A percentile compares a stretch with the other conserved stretches of the same genome.
These are phyloP conservation scores for Pocillopora verrucosa DNA, from an alignment of 64 coral and sea anemone genomes.

Conservation along the genomic window DNA sequence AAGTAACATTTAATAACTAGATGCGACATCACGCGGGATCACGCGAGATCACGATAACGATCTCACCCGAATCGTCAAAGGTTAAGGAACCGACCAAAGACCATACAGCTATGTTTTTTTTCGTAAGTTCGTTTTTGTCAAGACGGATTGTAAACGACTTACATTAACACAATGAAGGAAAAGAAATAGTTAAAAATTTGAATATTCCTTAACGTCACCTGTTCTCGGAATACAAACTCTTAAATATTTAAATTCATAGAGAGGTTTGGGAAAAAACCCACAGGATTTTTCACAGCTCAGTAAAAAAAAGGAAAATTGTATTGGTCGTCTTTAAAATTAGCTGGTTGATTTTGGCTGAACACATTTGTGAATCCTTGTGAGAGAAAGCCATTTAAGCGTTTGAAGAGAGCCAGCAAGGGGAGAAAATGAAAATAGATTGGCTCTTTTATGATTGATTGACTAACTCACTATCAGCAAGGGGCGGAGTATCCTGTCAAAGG, in stretches of 20 bases:
- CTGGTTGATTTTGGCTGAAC: too few species aligned
- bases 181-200: background rate
- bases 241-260: conserved; percentile 2
- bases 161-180: background rate
- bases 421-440: background rate
- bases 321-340: too few species aligned
- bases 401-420: background rate
- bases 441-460: background rate
- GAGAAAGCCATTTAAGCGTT: background rate
- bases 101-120: background rate
- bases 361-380: too few species aligned
- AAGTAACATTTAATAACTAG: background rate
- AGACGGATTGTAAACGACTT: background rate
- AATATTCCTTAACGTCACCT: background rate
- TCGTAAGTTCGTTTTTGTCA: background rate
- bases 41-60: background rate
- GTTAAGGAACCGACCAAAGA: background rate
- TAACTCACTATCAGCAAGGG: background rate
- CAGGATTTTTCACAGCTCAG: background rate
- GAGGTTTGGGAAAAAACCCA: background rate
- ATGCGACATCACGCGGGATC: background rate
- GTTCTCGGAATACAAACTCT: background rate
- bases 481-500: background rate
- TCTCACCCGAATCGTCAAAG: background rate
- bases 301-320: background rate